Conservation (phyloP, 2,888 invertebrate species). For the Steinernema hermaphroditum region DNA sequence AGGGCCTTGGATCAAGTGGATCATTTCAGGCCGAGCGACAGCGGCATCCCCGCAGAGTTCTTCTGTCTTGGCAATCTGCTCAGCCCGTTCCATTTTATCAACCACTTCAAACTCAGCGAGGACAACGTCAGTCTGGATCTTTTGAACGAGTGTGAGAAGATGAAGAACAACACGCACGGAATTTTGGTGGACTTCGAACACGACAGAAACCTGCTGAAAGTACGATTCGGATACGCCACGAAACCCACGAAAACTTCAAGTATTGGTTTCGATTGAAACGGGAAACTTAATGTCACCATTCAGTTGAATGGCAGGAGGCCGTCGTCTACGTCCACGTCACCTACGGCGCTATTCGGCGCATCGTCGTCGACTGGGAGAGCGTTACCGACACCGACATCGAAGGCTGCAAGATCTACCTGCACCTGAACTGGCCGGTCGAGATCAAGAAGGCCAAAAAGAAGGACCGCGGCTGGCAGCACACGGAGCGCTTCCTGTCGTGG, state of each 20-base stretch:
- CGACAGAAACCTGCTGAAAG: slow-evolving; percentile 1
- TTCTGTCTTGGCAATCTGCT: slow-evolving; percentile 14
- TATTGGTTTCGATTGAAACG: neutral
- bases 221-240: neutral
- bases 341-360: neutral
- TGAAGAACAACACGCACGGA: neutral
- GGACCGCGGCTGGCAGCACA: neutral
- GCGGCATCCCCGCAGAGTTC: neutral
- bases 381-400: neutral
- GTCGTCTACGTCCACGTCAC: neutral
- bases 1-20: neutral
- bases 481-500: slow-evolving; percentile 6
- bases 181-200: slow-evolving; percentile 21
- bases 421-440: slow-evolving; percentile 12
- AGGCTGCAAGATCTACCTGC: neutral
- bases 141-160: neutral
- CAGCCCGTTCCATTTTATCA: neutral
- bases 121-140: neutral
- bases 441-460: neutral
- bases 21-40: neutral
- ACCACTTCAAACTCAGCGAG: slow-evolving; percentile 8
- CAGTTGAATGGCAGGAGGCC: neutral
- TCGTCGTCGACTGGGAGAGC: slow-evolving; percentile 14
- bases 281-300: neutral
- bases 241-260: slow-evolving; percentile 24